Evolutionary conservation across 2,797 vertebrate species (phyloP).

Genomic region (Emys orbicularis): DNA sequence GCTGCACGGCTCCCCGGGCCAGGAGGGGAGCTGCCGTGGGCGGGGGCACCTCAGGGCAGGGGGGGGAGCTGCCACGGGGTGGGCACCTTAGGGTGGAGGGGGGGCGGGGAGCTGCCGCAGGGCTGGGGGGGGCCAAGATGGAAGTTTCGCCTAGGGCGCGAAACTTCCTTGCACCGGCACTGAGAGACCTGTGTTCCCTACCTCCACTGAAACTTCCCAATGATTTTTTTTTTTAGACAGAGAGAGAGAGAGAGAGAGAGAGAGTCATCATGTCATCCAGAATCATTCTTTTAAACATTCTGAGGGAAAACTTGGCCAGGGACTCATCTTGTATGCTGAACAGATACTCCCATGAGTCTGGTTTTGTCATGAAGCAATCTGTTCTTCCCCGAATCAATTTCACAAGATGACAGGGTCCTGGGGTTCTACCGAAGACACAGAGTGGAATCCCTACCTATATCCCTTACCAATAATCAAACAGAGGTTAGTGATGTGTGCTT

Average conservation of each 20-base stretch:
- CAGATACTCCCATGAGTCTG: neutral
- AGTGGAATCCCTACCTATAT: neutral
- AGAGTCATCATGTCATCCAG: neutral
- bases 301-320: neutral
- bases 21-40: too few relatives aligned
- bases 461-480: neutral
- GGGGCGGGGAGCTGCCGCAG: too few relatives aligned
- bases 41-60: too few relatives aligned
- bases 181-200: neutral
- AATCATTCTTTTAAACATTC: neutral
- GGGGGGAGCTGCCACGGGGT: too few relatives aligned
- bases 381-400: neutral
- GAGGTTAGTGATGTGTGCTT: neutral
- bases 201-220: neutral
- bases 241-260: neutral
- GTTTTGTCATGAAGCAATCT: neutral
- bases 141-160: too few relatives aligned
- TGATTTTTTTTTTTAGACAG: neutral
- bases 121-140: too few relatives aligned
- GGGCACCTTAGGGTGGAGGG: too few relatives aligned
- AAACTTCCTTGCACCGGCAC: too few relatives aligned
- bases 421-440: neutral
- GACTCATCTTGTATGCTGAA: neutral
- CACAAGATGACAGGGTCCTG: neutral
- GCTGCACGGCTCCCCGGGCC: too few relatives aligned